Evolutionary conservation across 2,888 invertebrate species (phyloP).

Genomic region (Cordylochernes scorpioides): DNA sequence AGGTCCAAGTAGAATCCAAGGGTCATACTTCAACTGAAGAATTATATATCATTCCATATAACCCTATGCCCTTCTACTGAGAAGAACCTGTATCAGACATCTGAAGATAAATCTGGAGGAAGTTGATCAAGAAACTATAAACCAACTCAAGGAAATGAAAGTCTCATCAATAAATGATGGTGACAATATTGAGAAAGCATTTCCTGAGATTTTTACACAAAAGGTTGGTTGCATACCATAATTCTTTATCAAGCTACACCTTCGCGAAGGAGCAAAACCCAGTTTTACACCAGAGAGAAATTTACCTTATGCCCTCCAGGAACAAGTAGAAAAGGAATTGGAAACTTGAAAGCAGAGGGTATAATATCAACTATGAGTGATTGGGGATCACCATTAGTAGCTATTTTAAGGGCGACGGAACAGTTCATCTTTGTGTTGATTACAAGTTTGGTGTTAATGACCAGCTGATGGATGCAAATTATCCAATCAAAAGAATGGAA

Average conservation of each 20-base stretch:
- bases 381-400: constrained; percentile 1
- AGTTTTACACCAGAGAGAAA: neutral
- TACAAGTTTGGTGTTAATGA: constrained; percentile 1
- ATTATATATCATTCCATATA: neutral
- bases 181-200: neutral
- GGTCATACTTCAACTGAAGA: neutral
- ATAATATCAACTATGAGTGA: neutral
- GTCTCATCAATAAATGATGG: neutral
- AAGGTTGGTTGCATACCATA: constrained; percentile 1
- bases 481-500: neutral
- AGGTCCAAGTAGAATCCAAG: neutral
- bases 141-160: neutral
- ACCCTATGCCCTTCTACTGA: too few relatives aligned
- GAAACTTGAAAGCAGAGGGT: neutral
- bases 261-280: neutral
- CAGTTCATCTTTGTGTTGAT: constrained; percentile 1
- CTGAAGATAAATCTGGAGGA: neutral
- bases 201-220: constrained; percentile 1
- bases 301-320: neutral
- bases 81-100: too few relatives aligned
- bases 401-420: neutral
- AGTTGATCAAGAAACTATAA: neutral
- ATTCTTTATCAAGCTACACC: neutral
- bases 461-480: neutral
- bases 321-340: neutral